A percentile compares a stretch with the other conserved stretches of the same genome.
These are phyloP conservation scores for Macropis europaea DNA, from an alignment of 2,888 invertebrate species.

Conservation along the genomic window DNA sequence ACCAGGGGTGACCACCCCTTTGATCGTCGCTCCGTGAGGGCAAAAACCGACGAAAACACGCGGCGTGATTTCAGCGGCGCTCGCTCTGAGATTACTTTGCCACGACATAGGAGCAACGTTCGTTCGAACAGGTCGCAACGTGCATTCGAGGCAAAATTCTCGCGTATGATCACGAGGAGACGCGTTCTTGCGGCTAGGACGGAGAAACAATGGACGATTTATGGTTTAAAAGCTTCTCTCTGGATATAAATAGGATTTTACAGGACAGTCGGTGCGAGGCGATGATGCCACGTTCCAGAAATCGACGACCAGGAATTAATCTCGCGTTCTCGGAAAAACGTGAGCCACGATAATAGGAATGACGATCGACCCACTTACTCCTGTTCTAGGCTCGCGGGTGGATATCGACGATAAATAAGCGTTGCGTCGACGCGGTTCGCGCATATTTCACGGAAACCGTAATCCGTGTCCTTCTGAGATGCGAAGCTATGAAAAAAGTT, in stretches of 20 bases:
- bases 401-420: slow-evolving; percentile 62
- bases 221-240: background rate
- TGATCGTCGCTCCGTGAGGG: slow-evolving; percentile 6
- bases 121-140: too few species aligned
- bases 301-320: slow-evolving; percentile 40
- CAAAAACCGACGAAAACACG: background rate
- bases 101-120: too few species aligned
- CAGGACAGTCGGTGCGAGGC: background rate
- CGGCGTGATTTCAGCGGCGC: slow-evolving; percentile 26
- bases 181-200: too few species aligned
- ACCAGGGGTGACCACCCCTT: background rate
- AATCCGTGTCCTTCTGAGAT: slow-evolving; percentile 5
- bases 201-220: too few species aligned
- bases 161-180: too few species aligned
- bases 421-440: slow-evolving; percentile 44
- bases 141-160: too few species aligned
- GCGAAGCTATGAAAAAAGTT: background rate
- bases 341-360: slow-evolving; percentile 60
- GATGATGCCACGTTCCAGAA: slow-evolving; percentile 33
- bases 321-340: slow-evolving; percentile 44
- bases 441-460: slow-evolving; percentile 32
- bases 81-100: too few species aligned
- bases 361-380: slow-evolving; percentile 60
- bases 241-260: slow-evolving; percentile 16
- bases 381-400: slow-evolving; percentile 40